Percentiles rank a stretch among this genome's conserved stretches.
phyloP scores from a whole-genome alignment of 2,797 vertebrate species.

The Acomys russatus region DNA sequence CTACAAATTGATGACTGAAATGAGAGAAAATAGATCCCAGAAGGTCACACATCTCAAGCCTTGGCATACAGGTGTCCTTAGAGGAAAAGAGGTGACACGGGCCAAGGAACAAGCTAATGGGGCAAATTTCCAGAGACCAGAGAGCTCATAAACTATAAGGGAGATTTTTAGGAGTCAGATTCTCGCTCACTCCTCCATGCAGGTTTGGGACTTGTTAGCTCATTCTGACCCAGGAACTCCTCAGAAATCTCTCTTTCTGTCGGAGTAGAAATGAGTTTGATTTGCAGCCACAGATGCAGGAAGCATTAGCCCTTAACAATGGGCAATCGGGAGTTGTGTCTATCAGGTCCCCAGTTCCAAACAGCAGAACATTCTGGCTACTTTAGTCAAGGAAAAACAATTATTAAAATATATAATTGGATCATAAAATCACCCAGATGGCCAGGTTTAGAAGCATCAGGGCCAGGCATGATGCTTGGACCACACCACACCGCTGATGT shows the following conservation, averaged over 20 bases:
- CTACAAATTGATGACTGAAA: background rate
- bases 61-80: background rate
- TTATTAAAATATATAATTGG: background rate
- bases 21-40: background rate
- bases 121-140: background rate
- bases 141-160: background rate
- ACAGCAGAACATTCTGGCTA: background rate
- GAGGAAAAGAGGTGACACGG: too few relatives aligned
- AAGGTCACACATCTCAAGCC: background rate
- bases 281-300: background rate
- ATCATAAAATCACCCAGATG: slow-evolving; percentile 21
- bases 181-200: background rate
- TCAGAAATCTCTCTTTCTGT: background rate
- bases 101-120: background rate
- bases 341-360: background rate
- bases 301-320: background rate
- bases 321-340: background rate
- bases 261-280: background rate
- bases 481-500: background rate
- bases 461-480: too few relatives aligned
- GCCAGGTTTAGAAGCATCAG: background rate
- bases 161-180: background rate
- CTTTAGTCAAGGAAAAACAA: background rate
- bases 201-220: background rate
- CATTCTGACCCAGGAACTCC: slow-evolving; percentile 9